phyloP scores from a whole-genome alignment of 2,113 vertebrate species.

The Plecotus auritus region DNA sequence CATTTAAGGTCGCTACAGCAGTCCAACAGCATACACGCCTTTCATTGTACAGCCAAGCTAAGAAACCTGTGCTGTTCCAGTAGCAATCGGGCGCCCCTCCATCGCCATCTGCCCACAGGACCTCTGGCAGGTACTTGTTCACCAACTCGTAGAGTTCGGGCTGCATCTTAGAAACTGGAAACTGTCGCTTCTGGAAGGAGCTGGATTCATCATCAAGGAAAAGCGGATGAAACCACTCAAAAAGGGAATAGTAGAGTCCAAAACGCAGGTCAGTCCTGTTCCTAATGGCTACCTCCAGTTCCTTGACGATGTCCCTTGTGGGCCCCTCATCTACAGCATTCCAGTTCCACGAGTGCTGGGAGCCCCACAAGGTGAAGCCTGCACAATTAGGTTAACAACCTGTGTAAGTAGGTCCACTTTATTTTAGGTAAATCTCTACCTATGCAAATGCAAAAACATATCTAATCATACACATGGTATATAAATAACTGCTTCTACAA shows the following conservation, averaged over 20 bases:
- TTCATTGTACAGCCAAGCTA: slow-evolving; percentile 97
- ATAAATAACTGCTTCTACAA: background rate
- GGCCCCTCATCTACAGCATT: slow-evolving; percentile 93
- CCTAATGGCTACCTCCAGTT: slow-evolving; percentile 86
- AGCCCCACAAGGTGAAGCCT: slow-evolving; percentile 98
- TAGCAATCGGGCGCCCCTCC: slow-evolving; percentile 90
- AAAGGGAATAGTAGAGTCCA: slow-evolving; percentile 96
- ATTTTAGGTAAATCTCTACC: background rate
- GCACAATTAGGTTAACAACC: slow-evolving; percentile 25
- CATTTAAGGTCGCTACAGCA: fast-evolving
- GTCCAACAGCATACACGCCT: slow-evolving; percentile 79
- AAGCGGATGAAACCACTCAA: slow-evolving; percentile 97
- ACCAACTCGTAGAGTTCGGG: slow-evolving; percentile 94
- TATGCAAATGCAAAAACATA: background rate
- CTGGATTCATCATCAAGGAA: slow-evolving; percentile 85
- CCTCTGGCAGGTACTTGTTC: slow-evolving; percentile 88
- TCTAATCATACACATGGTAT: background rate
- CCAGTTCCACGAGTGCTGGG: slow-evolving; percentile 95
- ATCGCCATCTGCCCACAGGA: slow-evolving; percentile 95
- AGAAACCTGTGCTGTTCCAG: slow-evolving; percentile 97
- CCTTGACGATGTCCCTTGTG: slow-evolving; percentile 88
- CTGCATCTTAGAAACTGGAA: slow-evolving; percentile 87
- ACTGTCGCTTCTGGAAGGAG: slow-evolving; percentile 83
- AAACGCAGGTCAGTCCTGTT: slow-evolving; percentile 84
- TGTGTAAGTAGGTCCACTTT: background rate